phyloP scores from a whole-genome alignment of 2,797 vertebrate species.

The Apogon hyalosoma region DNA sequence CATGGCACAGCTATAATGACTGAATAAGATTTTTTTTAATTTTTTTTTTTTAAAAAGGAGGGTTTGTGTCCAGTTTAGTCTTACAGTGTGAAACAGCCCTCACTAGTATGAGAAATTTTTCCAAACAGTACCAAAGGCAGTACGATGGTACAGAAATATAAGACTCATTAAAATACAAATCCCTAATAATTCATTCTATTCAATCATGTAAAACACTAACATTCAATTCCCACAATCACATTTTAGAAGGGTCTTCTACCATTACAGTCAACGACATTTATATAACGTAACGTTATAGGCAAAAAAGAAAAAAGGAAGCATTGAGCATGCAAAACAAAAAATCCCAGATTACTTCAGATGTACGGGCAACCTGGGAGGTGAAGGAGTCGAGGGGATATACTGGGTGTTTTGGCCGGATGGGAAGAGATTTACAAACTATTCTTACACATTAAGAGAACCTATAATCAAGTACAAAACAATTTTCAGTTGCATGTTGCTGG shows the following conservation, averaged over 20 bases:
- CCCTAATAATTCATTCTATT: conserved; percentile 15
- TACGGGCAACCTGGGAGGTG: neutral
- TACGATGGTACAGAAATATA: conserved; percentile 34
- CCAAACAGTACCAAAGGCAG: conserved; percentile 32
- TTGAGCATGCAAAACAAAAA: conserved; percentile 7
- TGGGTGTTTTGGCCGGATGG: conserved; percentile 2
- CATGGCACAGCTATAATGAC: neutral
- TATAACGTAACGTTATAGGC: conserved; percentile 29
- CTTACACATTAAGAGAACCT: neutral
- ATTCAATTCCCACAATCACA: conserved; percentile 44
- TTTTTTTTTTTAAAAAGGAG: neutral
- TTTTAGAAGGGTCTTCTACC: conserved; percentile 27
- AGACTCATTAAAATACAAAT: conserved; percentile 25
- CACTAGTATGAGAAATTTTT: conserved; percentile 13
- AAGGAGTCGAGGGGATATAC: conserved; percentile 6
- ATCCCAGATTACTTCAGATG: conserved; percentile 9
- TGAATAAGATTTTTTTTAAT: neutral
- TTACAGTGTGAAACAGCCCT: conserved; percentile 6
- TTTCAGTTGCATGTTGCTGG: conserved; percentile 2
- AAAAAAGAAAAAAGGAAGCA: conserved; percentile 33
- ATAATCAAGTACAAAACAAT: neutral
- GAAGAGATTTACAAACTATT: conserved; percentile 5
- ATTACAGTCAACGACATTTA: conserved; percentile 36
- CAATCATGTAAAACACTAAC: conserved; percentile 16
- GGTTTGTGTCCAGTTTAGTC: conserved; percentile 4